Base-by-base conservation (phyloP, 2,113 vertebrate genomes). In the Rhinopomastus cyanomelas region DNA sequence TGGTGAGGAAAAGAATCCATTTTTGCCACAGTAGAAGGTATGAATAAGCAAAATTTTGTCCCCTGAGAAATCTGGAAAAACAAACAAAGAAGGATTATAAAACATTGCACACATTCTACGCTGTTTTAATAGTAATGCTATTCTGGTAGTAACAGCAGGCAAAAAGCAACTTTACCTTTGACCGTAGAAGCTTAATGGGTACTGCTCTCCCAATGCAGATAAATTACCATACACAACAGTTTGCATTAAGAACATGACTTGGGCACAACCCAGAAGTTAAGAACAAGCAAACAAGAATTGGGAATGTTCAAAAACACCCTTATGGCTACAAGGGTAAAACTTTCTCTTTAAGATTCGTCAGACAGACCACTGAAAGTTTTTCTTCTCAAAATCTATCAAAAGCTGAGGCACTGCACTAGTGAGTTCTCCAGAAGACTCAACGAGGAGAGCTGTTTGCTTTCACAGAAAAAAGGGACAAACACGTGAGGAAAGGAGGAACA, bases 1-100 rank as follows among this genome's bases (percentile, higher is more conserved):
- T 85, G 92, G 87, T 87, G 93, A 85, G 62, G 90, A 89, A 89
- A 89, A 81, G 6, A 93, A 82, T 89, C 95, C 97, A 96, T 95
- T 85, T 92, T 88, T 89, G 82, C 92, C 88, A 92, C 92, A 88
- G 94, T 86, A 77, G 80, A 93, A 89, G 89, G 71, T 95, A 93
- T 82, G 93, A 95, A 90, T 87, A 95, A 75, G 37, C 81, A 81
- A 92, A 90, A 90, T 67, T 75, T 89, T 77, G 77, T 93, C 67
- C 94, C 92, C 94, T 94, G 95, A 97, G 96, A 96, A 93, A 89
- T 91, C 97, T 98, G 94, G 16, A 85, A 92, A 42, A 90, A 44
- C 88, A 27, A 30, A 87, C 68, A 48, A 16, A 84, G 4, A 9
- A 69, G 61, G 23, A 16, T 23, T 44, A 87, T 93, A 89, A 94